Percentiles rank a stretch among this genome's conserved stretches.
phyloP scores from a whole-genome alignment of 2,113 vertebrate genomes.

The Pollachius pollachius region DNA sequence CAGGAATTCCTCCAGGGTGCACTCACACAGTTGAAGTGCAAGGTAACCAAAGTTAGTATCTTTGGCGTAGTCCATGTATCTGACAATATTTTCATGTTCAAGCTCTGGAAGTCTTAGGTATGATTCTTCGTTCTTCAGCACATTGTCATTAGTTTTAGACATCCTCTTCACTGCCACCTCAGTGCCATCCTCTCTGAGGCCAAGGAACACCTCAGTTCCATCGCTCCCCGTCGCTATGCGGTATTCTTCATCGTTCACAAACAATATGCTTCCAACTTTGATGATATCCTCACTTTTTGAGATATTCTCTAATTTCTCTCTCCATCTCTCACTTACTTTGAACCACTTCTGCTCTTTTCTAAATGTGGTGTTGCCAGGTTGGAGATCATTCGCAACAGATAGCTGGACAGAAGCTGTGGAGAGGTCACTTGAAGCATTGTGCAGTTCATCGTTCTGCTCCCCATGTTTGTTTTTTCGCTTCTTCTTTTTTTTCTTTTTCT shows the following conservation, averaged over 20 bases:
- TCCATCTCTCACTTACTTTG: constrained; percentile 34
- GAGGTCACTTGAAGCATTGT: neutral
- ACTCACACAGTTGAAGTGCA: constrained; percentile 68
- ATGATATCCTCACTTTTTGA: neutral
- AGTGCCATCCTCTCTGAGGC: constrained; percentile 52
- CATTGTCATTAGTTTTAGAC: constrained; percentile 40
- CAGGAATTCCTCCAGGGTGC: constrained; percentile 63
- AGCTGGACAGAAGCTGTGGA: neutral
- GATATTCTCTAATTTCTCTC: constrained; percentile 23
- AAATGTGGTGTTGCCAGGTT: too few relatives aligned
- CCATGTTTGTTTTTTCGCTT: constrained; percentile 19
- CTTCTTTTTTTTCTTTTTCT: constrained; percentile 47
- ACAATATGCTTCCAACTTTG: constrained; percentile 21
- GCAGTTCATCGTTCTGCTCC: neutral
- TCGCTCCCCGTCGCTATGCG: constrained; percentile 48
- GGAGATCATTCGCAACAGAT: neutral
- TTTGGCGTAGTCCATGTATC: constrained; percentile 53
- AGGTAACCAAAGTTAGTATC: constrained; percentile 65
- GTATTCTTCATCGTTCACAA: constrained; percentile 28
- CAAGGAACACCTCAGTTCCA: constrained; percentile 57
- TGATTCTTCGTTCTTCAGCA: constrained; percentile 49
- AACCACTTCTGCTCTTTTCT: neutral
- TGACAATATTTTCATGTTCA: constrained; percentile 49
- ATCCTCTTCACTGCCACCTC: constrained; percentile 61
- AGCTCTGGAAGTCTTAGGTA: constrained; percentile 50